phyloP scores from a whole-genome alignment of 2,888 invertebrate species.

The Agelastica alni region DNA sequence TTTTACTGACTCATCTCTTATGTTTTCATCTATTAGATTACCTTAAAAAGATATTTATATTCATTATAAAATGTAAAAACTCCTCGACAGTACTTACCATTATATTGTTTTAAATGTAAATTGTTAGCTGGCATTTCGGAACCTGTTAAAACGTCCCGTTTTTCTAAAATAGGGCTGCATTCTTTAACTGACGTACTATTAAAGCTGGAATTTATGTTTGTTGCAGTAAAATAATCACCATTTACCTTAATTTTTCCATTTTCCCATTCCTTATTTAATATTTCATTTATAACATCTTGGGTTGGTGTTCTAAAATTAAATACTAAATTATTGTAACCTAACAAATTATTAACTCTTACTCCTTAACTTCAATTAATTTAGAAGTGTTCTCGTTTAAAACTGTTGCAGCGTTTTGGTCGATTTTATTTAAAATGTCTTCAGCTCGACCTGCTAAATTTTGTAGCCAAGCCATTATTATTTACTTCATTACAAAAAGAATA shows the following conservation, averaged over 20 bases:
- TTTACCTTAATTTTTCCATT: conserved; percentile 13
- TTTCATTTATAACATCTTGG: conserved; percentile 18
- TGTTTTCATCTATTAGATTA: conserved; percentile 29
- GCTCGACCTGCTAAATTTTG: conserved; percentile 73
- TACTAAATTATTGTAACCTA: not conserved
- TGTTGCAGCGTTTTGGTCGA: conserved; percentile 74
- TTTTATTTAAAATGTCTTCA: conserved; percentile 72
- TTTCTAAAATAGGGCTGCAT: conserved; percentile 8
- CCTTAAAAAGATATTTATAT: conserved; percentile 19
- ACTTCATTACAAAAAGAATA: too few relatives aligned
- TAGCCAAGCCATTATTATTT: conserved; percentile 73
- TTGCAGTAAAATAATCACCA: conserved; percentile 3
- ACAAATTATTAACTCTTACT: conserved; percentile 16
- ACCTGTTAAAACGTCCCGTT: conserved; percentile 1
- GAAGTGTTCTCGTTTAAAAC: conserved; percentile 56
- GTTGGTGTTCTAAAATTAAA: conserved; percentile 22
- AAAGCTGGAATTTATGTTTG: conserved; percentile 22
- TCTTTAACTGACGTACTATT: conserved; percentile 24
- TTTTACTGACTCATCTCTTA: conserved; percentile 30
- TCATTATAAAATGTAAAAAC: not conserved
- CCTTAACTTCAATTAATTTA: conserved; percentile 22
- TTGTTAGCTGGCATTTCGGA: not conserved
- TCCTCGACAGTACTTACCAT: conserved; percentile 10
- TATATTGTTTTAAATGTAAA: conserved; percentile 10
- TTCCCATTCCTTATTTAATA: conserved; percentile 14